Base-by-base conservation (phyloP, 1,140 invertebrate species). In the Scaptodrosophila lebanonensis region DNA sequence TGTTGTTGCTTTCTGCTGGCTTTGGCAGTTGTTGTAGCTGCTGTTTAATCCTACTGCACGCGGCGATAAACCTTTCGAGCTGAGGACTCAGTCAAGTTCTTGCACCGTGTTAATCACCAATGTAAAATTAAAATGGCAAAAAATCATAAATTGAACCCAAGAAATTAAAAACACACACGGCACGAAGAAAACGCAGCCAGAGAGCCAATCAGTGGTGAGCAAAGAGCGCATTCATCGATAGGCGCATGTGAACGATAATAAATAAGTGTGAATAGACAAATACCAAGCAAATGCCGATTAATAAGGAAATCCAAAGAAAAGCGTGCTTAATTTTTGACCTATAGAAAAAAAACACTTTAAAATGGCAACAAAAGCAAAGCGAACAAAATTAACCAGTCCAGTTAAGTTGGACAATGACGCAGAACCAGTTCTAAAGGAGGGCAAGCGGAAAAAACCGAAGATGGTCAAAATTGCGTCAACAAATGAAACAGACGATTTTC, bases 141-240 rank as follows among this genome's bases (percentile, higher is more conserved):
- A 73, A 73, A 68, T 65, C 66, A 70, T 73, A 52, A 73, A 72
- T 73, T 65, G 43, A 67, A 79, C 69, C 62, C 75, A 82, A 54
- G 66, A 75, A 79, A 72, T 69, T 82, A 61, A 79, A 79, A 76
- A 72, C 62, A 77, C 73, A 79, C 67, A 67, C 73, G 72, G 50
- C 67, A 66, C 73, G 51, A 71, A 47, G 39, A 35, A 56, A 51
- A 57, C 36, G 53, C 51, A 58, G 43, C 36, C 33, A 53, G 61
- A 61, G 61, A 47, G 36, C 43, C 33, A 30, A 27, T 38, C 20
- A 48, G 33, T 25, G 22, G 20, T 42, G 36, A 25, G 29, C 29
- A 43, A 16, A 27, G 36, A 51, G 22, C 36, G 25, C 39, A 20
- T 12, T 32, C 9, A 16, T 22, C 36, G 47, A 3, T 27, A 5